Conservation (phyloP, 2,113 vertebrate species). For the Ammodytes marinus region DNA sequence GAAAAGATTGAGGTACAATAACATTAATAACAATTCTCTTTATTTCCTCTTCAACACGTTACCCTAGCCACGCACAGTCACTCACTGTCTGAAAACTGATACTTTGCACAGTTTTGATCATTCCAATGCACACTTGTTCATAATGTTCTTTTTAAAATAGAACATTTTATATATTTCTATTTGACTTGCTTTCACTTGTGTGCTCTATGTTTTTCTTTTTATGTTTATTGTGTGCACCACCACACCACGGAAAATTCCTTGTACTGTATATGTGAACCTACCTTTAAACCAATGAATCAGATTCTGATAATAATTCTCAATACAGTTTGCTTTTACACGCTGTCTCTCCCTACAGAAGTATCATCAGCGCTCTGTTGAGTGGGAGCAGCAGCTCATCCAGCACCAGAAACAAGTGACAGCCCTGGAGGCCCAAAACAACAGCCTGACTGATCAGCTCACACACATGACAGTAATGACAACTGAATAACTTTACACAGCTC, state of each 20-base stretch:
- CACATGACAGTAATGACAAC: constrained; percentile 86
- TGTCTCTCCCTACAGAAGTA: constrained; percentile 85
- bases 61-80: neutral
- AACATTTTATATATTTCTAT: too few species aligned
- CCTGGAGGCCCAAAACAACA: constrained; percentile 91
- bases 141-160: too few species aligned
- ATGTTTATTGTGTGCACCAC: too few species aligned
- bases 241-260: too few species aligned
- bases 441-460: constrained; percentile 88
- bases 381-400: constrained; percentile 91
- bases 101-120: too few species aligned
- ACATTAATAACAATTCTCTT: neutral
- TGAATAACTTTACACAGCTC: neutral
- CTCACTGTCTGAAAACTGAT: neutral
- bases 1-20: constrained; percentile 88
- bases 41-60: neutral
- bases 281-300: too few species aligned
- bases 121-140: too few species aligned
- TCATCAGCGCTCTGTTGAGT: constrained; percentile 87
- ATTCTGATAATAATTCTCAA: too few species aligned
- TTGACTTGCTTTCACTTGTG: too few species aligned
- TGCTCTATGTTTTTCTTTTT: too few species aligned
- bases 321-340: too few species aligned
- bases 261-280: too few species aligned
- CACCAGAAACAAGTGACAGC: constrained; percentile 90